Evolutionary conservation across 1,140 invertebrate genomes (phyloP).

Genomic region (Pteromalus puparum): DNA sequence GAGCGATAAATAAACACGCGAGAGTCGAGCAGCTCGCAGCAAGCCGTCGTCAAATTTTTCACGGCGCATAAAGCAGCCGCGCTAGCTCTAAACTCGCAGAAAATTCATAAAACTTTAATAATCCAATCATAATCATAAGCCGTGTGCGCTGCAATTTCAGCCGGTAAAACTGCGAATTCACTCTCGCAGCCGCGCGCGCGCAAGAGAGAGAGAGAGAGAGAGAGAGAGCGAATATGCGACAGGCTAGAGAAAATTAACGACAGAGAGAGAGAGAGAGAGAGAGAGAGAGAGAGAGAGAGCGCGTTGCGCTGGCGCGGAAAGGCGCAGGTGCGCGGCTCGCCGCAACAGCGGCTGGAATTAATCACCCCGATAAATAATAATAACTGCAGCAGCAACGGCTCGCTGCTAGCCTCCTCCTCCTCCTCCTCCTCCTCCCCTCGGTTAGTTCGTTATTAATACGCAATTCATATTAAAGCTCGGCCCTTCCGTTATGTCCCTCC

Average conservation of each 20-base stretch:
- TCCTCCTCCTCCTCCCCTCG: not conserved
- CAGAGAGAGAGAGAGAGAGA: not conserved
- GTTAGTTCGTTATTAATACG: conserved; percentile 73
- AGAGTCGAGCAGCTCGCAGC: no score
- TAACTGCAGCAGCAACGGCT: conserved; percentile 55
- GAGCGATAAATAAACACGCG: no score
- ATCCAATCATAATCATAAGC: not conserved
- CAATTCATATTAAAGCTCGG: conserved; percentile 73
- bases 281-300: not conserved
- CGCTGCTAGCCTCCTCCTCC: not conserved
- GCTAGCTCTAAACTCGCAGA: not conserved
- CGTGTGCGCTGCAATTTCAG: not conserved
- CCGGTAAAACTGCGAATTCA: conserved; percentile 6
- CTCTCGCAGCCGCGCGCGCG: not conserved
- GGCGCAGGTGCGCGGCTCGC: conserved; percentile 60
- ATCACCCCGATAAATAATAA: conserved; percentile 74
- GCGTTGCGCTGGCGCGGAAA: not conserved
- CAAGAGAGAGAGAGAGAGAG: not conserved
- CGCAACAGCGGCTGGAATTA: conserved; percentile 67
- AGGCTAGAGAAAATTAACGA: conserved; percentile 24
- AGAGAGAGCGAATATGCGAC: not conserved
- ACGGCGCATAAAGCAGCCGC: not conserved
- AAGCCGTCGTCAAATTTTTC: not conserved
- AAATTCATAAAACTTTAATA: conserved; percentile 2
- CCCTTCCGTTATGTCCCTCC: not conserved